phyloP scores from a whole-genome alignment of 1,140 invertebrate genomes.

The Oryzaephilus surinamensis region DNA sequence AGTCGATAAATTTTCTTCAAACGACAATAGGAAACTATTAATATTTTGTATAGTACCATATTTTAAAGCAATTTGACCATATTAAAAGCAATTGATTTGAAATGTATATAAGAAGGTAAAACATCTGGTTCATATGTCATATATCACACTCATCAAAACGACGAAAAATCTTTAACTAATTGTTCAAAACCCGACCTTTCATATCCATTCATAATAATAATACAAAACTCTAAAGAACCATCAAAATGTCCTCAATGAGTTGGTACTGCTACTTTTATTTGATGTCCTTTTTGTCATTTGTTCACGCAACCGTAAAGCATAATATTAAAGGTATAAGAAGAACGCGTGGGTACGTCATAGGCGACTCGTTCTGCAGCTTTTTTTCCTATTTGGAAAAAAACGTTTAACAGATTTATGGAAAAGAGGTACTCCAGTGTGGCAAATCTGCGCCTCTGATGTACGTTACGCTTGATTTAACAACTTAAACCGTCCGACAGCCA shows the following conservation, averaged over 20 bases:
- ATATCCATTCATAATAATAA: conserved; percentile 15
- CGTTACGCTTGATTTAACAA: too few relatives aligned
- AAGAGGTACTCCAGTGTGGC: neutral
- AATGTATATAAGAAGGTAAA: conserved; percentile 4
- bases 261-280: too few relatives aligned
- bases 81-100: conserved; percentile 30
- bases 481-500: too few relatives aligned
- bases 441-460: neutral
- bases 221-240: conserved; percentile 5
- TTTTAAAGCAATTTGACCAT: conserved; percentile 35
- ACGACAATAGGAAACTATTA: conserved; percentile 22
- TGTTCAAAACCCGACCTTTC: conserved; percentile 23
- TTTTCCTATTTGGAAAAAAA: too few relatives aligned
- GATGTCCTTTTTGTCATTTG: conserved; percentile 19
- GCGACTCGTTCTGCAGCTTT: neutral
- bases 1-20: too few relatives aligned
- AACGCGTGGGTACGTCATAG: conserved; percentile 1
- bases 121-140: conserved; percentile 23
- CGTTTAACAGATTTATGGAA: too few relatives aligned
- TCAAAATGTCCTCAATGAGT: conserved; percentile 14
- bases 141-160: conserved; percentile 24
- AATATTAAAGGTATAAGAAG: conserved; percentile 4
- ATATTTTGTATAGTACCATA: conserved; percentile 23
- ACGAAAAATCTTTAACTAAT: conserved; percentile 32
- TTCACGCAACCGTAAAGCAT: conserved; percentile 20